Percentiles rank a stretch among this genome's conserved stretches.
Evolutionary conservation across 2,797 vertebrate genomes (phyloP).

Genomic region (Amniataba percoides): DNA sequence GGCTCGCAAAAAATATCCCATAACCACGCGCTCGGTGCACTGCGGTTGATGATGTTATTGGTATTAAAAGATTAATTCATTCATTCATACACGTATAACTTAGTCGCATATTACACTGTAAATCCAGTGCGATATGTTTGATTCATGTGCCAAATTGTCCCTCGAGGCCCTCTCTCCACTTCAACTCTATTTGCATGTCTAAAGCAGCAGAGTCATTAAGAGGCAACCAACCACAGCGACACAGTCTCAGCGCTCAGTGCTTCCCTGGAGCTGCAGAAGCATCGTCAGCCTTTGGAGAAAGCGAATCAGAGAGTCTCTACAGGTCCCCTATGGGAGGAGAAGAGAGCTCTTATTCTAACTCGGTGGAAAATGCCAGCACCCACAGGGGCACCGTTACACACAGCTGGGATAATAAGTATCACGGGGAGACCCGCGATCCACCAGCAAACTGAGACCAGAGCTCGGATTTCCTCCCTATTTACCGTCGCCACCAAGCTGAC

Average conservation of each 20-base stretch:
- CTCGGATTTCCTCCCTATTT: slow-evolving; percentile 54
- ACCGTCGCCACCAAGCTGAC: slow-evolving; percentile 56
- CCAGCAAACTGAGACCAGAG: slow-evolving; percentile 64
- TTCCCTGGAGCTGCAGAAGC: slow-evolving; percentile 73
- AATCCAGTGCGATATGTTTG: slow-evolving; percentile 59
- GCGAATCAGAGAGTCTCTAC: slow-evolving; percentile 70
- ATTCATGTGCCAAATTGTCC: slow-evolving; percentile 71
- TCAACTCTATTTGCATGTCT: slow-evolving; percentile 79
- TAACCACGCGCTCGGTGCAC: no score
- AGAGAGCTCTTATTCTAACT: slow-evolving; percentile 77
- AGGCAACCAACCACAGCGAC: slow-evolving; percentile 75
- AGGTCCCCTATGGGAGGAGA: slow-evolving; percentile 72
- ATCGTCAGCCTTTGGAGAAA: slow-evolving; percentile 70
- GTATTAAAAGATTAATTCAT: slow-evolving; percentile 31
- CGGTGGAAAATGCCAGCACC: slow-evolving; percentile 79
- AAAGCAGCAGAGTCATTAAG: slow-evolving; percentile 80
- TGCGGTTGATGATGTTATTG: slow-evolving; percentile 11
- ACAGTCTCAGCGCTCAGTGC: slow-evolving; percentile 66
- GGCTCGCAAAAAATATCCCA: no score
- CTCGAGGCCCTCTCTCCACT: slow-evolving; percentile 69
- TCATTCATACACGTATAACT: slow-evolving; percentile 33
- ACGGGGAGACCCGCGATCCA: slow-evolving; percentile 59
- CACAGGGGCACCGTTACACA: slow-evolving; percentile 73
- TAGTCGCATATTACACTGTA: slow-evolving; percentile 44
- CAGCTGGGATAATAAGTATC: slow-evolving; percentile 77